phyloP scores from a whole-genome alignment of 1,140 invertebrate species.

The Arion vulgaris region DNA sequence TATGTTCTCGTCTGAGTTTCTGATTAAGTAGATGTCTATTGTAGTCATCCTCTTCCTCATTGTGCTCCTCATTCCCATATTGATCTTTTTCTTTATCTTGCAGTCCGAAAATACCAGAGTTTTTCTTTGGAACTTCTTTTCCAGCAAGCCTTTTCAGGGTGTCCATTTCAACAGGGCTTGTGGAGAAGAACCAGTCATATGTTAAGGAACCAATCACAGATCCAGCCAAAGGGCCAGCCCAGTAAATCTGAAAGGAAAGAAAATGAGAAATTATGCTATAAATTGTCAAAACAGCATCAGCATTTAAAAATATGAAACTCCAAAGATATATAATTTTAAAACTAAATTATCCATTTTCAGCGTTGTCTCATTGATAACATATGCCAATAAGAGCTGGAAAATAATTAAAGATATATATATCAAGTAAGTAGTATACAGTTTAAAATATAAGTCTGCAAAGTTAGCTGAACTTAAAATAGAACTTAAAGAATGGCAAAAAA shows the following conservation, averaged over 20 bases:
- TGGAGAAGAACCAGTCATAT: conserved; percentile 83
- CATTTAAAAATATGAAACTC: too few relatives aligned
- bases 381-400: too few relatives aligned
- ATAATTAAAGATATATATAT: too few relatives aligned
- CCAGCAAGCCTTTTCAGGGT: conserved; percentile 26
- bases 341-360: too few relatives aligned
- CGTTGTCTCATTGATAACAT: too few relatives aligned
- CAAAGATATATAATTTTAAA: too few relatives aligned
- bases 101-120: conserved; percentile 10
- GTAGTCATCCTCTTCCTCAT: conserved; percentile 3
- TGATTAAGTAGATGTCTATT: not conserved
- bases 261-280: too few relatives aligned
- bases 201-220: conserved; percentile 82
- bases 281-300: too few relatives aligned
- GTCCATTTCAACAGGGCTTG: conserved; percentile 25
- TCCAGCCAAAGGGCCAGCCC: conserved; percentile 88
- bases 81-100: not conserved
- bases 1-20: not conserved
- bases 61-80: not conserved
- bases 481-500: too few relatives aligned
- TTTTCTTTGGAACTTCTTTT: conserved; percentile 15
- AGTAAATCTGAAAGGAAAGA: conserved; percentile 82
- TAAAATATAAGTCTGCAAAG: too few relatives aligned
- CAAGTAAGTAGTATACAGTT: too few relatives aligned
- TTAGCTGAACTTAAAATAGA: too few relatives aligned